Evolutionary conservation across 2,888 invertebrate genomes (phyloP).

Genomic region (Polyommatus iphigenia): DNA sequence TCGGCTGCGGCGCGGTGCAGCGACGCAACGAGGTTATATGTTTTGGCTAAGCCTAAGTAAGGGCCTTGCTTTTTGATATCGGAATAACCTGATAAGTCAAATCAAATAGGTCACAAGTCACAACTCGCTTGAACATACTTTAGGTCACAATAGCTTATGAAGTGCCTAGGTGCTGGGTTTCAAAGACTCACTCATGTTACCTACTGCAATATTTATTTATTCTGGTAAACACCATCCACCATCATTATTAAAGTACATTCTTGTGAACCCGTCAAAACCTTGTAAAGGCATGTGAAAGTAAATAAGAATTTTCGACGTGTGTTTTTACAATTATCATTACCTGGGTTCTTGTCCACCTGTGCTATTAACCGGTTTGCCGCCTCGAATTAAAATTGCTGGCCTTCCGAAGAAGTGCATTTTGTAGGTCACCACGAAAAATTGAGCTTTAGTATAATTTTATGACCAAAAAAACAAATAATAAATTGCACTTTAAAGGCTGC

Average conservation of each 20-base stretch:
- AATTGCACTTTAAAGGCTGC: background rate
- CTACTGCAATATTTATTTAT: background rate
- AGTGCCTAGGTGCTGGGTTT: too few relatives aligned
- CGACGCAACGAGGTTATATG: too few relatives aligned
- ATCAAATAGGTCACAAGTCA: too few relatives aligned
- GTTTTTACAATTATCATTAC: conserved; percentile 8
- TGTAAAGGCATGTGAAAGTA: conserved; percentile 24
- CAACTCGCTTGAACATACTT: too few relatives aligned
- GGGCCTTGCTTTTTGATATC: too few relatives aligned
- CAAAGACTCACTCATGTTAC: too few relatives aligned
- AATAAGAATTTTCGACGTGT: conserved; percentile 23
- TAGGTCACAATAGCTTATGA: too few relatives aligned
- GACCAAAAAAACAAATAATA: conserved; percentile 5
- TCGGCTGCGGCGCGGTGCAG: too few relatives aligned
- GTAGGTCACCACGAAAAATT: conserved; percentile 20
- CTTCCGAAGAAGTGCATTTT: conserved; percentile 11
- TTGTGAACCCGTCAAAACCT: background rate
- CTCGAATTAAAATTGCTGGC: conserved; percentile 12
- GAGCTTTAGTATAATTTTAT: background rate
- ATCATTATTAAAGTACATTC: background rate
- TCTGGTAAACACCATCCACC: background rate
- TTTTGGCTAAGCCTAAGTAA: too few relatives aligned
- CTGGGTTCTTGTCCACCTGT: conserved; percentile 20
- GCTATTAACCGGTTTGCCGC: conserved; percentile 13
- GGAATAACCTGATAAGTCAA: too few relatives aligned